Conservation (phyloP, 2,113 vertebrate species). For the Ochotona princeps region DNA sequence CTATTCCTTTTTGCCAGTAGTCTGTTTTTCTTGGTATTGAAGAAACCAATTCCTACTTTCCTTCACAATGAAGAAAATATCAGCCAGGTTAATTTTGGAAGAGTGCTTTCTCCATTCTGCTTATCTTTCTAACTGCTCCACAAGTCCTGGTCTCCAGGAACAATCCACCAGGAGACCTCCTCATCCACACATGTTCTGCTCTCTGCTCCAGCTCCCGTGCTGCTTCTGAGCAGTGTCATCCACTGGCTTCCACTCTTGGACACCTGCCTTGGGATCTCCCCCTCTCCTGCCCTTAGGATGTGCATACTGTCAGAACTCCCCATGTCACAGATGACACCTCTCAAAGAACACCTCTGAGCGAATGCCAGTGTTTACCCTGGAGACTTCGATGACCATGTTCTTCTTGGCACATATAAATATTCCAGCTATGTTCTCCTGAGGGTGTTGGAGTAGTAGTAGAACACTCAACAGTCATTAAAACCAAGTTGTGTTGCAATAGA, state of each 20-base stretch:
- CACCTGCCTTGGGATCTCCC: background rate
- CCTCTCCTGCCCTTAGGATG: background rate
- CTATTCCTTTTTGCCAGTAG: background rate
- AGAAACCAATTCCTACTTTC: background rate
- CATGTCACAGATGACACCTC: conserved; percentile 11
- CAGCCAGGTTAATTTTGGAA: background rate
- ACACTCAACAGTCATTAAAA: conserved; percentile 17
- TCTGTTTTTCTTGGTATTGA: conserved; percentile 22
- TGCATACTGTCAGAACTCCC: background rate
- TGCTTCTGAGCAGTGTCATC: background rate
- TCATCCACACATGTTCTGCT: background rate
- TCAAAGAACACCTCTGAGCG: conserved; percentile 31
- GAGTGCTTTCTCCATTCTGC: background rate
- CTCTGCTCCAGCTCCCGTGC: background rate
- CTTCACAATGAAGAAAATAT: background rate
- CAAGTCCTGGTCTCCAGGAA: background rate
- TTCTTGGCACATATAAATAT: conserved; percentile 48
- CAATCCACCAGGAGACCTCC: background rate
- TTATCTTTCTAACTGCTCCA: background rate
- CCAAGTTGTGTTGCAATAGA: background rate
- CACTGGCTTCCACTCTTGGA: conserved; percentile 22
- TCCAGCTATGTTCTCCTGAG: background rate
- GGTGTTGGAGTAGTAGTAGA: conserved; percentile 21
- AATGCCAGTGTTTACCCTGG: conserved; percentile 36
- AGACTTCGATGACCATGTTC: conserved; percentile 38